These are phyloP conservation scores for Daubentonia madagascariensis DNA, from an alignment of 2,113 vertebrate species.

Conservation along the genomic window DNA sequence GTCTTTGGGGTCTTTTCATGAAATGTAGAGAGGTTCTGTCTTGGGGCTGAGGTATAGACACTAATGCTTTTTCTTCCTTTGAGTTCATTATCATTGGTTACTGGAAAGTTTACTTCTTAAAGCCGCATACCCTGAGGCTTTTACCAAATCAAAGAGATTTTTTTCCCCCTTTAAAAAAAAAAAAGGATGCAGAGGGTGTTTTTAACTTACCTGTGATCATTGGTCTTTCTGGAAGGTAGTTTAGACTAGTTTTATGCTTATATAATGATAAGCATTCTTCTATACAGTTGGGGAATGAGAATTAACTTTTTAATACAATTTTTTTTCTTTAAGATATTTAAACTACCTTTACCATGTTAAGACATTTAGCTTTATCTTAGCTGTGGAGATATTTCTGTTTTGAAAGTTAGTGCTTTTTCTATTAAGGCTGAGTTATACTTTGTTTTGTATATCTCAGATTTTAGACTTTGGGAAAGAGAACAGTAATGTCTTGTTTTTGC, in stretches of 20 bases:
- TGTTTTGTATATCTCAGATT: constrained; percentile 1
- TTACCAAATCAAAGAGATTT: not conserved
- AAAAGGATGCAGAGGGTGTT: not conserved
- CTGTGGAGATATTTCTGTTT: constrained; percentile 1
- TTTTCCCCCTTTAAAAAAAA: not conserved
- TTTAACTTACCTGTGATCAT: not conserved
- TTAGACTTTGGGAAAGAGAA: constrained; percentile 49
- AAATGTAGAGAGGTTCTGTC: not conserved
- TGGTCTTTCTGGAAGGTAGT: constrained; percentile 19
- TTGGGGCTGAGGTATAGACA: not conserved
- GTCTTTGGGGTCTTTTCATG: not conserved
- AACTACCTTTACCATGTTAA: not conserved
- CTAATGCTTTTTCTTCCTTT: not conserved
- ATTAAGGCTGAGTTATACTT: not conserved
- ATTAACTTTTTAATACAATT: constrained; percentile 45
- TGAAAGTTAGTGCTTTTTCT: constrained; percentile 41
- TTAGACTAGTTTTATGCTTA: constrained; percentile 5
- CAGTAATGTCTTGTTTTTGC: constrained; percentile 41
- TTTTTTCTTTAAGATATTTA: not conserved
- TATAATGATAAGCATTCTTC: constrained; percentile 15
- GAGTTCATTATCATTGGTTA: not conserved
- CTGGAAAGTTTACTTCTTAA: not conserved
- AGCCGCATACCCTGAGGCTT: not conserved
- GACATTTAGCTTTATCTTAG: constrained; percentile 5
- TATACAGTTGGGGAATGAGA: not conserved